Conservation (phyloP, 2,797 vertebrate genomes). For the Oophaga sylvatica region DNA sequence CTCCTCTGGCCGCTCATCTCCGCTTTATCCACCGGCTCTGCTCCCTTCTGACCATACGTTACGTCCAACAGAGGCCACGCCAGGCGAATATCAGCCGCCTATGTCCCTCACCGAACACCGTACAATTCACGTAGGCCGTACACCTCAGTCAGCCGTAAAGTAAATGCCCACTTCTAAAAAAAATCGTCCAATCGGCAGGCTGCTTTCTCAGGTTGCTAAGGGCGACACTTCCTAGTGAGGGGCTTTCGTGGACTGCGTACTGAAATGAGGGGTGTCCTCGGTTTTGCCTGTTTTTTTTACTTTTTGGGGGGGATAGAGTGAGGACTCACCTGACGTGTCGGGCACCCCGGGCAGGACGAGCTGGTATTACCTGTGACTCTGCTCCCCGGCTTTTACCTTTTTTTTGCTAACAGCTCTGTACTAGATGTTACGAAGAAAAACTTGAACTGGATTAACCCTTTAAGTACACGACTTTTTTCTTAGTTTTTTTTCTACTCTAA, state of each 20-base stretch:
- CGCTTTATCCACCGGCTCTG: not conserved
- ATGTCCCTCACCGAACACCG: conserved; percentile 13
- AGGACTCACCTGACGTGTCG: not conserved
- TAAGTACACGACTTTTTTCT: too few relatives aligned
- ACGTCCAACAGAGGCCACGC: not conserved
- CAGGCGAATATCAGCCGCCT: not conserved
- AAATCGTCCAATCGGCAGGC: not conserved
- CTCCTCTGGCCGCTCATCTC: conserved; percentile 50
- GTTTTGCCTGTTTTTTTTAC: not conserved
- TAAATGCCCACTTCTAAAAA: not conserved
- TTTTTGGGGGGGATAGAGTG: too few relatives aligned
- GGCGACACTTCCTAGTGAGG: conserved; percentile 9
- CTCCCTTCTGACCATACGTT: not conserved
- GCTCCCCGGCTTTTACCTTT: too few relatives aligned
- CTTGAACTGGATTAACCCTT: too few relatives aligned
- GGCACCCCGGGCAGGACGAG: not conserved
- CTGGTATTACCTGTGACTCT: too few relatives aligned
- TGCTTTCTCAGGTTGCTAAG: not conserved
- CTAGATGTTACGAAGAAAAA: too few relatives aligned
- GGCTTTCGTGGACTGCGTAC: not conserved
- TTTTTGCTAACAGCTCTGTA: too few relatives aligned
- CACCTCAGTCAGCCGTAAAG: not conserved
- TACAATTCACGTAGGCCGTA: not conserved
- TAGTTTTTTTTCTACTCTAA: too few relatives aligned
- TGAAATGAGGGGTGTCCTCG: not conserved